phyloP scores from a whole-genome alignment of 2,888 invertebrate species.

The Adelphocoris suturalis region DNA sequence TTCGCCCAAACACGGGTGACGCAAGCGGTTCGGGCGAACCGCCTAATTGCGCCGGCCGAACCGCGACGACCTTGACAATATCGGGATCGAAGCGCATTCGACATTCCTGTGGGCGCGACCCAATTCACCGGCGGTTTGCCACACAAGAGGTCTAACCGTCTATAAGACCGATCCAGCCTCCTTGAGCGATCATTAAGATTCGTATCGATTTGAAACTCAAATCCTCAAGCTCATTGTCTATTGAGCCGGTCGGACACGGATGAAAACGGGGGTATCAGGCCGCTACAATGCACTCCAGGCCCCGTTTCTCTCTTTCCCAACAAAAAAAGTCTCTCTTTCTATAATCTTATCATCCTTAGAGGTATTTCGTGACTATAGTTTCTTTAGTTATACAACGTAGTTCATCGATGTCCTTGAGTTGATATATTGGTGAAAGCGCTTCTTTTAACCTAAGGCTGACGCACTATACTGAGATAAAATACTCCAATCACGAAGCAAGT shows the following conservation, averaged over 20 bases:
- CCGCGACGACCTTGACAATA: constrained; percentile 31
- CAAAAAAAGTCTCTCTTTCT: not conserved
- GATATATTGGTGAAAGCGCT: not conserved
- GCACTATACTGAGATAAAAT: not conserved
- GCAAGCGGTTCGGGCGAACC: not conserved
- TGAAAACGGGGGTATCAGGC: not conserved
- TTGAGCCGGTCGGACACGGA: constrained; percentile 10
- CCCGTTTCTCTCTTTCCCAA: constrained; percentile 31
- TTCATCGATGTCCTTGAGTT: not conserved
- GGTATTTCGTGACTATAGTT: constrained; percentile 23
- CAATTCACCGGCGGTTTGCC: constrained; percentile 20
- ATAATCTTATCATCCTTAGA: not conserved
- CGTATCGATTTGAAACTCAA: constrained; percentile 5
- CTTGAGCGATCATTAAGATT: constrained; percentile 14
- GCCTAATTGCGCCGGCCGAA: not conserved
- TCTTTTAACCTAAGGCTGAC: not conserved
- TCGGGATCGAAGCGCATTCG: constrained; percentile 27
- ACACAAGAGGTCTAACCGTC: not conserved
- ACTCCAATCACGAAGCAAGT: no score
- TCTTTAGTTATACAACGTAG: constrained; percentile 35
- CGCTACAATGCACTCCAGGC: constrained; percentile 18
- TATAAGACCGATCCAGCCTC: not conserved
- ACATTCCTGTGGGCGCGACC: constrained; percentile 36
- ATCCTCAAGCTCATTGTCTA: constrained; percentile 11
- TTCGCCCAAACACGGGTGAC: not conserved